These are phyloP conservation scores for Machimus atricapillus DNA, from an alignment of 2,888 invertebrate genomes.

Conservation along the genomic window DNA sequence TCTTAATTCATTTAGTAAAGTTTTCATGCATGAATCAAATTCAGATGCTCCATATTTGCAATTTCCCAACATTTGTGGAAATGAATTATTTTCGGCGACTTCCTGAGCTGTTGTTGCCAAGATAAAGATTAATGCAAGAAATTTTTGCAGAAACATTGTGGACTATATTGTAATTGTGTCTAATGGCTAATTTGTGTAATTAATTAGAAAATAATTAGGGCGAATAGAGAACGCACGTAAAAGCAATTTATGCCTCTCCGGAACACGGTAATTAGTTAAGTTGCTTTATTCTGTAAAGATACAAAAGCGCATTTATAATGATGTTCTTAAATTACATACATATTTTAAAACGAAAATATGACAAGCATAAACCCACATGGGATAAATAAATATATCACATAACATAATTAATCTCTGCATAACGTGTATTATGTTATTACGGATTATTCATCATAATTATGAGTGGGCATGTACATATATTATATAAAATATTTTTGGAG, in stretches of 20 bases:
- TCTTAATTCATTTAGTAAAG: constrained; percentile 74
- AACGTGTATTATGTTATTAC: no score
- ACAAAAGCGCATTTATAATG: not conserved
- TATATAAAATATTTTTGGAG: not conserved
- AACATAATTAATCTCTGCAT: no score
- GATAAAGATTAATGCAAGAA: not conserved
- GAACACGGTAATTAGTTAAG: not conserved
- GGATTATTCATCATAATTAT: no score
- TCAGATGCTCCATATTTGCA: constrained; percentile 70
- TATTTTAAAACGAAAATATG: no score
- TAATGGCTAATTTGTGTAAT: not conserved
- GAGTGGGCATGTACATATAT: no score
- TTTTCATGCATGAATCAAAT: constrained; percentile 77
- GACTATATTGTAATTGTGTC: not conserved
- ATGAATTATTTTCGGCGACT: not conserved
- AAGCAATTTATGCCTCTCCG: not conserved
- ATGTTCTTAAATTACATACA: no score
- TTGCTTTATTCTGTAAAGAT: not conserved
- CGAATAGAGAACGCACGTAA: not conserved
- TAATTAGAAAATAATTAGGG: not conserved
- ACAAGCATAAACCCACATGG: no score
- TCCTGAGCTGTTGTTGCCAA: not conserved
- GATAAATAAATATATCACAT: no score
- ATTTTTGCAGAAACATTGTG: not conserved
- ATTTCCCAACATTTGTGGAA: constrained; percentile 63